phyloP scores from a whole-genome alignment of 2,888 invertebrate genomes.

The Tetrapedia diversipes region DNA sequence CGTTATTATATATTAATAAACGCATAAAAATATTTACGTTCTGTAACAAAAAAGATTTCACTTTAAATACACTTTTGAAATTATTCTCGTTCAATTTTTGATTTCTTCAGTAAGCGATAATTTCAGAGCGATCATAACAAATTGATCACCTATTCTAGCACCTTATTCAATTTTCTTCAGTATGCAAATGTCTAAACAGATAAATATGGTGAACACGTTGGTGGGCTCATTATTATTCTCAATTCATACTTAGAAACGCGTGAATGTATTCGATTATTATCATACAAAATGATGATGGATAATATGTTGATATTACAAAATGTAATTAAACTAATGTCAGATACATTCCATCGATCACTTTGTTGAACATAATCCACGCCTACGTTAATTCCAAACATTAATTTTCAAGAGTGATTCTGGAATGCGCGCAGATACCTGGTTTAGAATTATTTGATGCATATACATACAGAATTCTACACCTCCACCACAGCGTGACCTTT shows the following conservation, averaged over 20 bases:
- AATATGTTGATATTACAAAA: background rate
- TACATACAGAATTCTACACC: background rate
- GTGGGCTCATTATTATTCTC: no score
- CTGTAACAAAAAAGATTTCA: no score
- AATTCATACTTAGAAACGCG: background rate
- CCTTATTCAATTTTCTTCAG: background rate
- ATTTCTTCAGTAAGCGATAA: no score
- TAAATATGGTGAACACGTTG: background rate
- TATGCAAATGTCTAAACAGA: background rate
- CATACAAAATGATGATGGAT: no score
- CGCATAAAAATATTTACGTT: no score
- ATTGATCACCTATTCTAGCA: no score
- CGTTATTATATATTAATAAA: no score
- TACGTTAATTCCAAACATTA: background rate
- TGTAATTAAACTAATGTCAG: background rate
- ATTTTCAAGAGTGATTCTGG: background rate
- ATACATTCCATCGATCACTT: background rate
- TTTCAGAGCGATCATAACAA: no score
- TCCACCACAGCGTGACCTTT: background rate
- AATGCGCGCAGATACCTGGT: no score
- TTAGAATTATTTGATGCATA: background rate
- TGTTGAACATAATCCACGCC: background rate
- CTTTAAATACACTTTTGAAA: no score
- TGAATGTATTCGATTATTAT: background rate
- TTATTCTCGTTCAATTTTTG: no score